Percentiles rank a stretch among this genome's conserved stretches.
Conservation (phyloP, 92 coral and sea anemone genomes). For the Heteractis magnifica region DNA sequence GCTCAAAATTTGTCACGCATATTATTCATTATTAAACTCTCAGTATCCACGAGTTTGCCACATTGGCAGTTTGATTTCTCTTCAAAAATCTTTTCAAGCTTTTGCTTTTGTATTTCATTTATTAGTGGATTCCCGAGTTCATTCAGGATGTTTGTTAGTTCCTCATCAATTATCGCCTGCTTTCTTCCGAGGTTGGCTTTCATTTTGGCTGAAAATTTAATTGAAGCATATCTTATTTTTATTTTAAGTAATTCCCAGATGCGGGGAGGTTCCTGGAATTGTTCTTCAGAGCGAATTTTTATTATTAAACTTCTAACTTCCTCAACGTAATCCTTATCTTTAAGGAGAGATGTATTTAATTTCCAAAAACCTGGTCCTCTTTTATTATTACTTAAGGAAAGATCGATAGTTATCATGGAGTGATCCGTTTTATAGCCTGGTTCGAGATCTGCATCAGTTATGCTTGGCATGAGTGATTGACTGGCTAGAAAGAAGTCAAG, state of each 20-base stretch:
- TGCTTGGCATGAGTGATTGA: background rate
- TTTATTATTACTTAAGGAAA: too few species aligned
- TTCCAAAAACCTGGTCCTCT: too few species aligned
- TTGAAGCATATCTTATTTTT: background rate
- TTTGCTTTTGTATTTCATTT: background rate
- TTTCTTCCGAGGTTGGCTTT: background rate
- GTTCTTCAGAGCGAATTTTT: background rate
- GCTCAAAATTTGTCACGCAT: too few species aligned
- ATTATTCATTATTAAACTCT: too few species aligned
- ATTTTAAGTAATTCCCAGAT: background rate
- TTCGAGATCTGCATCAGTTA: background rate
- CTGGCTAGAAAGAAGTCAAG: slow-evolving; percentile 13
- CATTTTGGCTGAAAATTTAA: background rate
- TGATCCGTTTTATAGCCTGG: background rate
- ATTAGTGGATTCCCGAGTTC: background rate
- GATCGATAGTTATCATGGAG: background rate
- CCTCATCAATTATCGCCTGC: slow-evolving; percentile 7
- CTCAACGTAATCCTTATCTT: slow-evolving; percentile 10
- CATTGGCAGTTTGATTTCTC: too few species aligned
- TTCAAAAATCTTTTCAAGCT: slow-evolving; percentile 9
- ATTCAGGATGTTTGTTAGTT: background rate
- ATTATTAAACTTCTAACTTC: background rate
- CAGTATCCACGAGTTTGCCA: too few species aligned
- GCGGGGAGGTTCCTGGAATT: background rate
- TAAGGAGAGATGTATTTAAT: slow-evolving; percentile 18